phyloP scores from a whole-genome alignment of 2,797 vertebrate species.

The Zenarchopterus dispar region DNA sequence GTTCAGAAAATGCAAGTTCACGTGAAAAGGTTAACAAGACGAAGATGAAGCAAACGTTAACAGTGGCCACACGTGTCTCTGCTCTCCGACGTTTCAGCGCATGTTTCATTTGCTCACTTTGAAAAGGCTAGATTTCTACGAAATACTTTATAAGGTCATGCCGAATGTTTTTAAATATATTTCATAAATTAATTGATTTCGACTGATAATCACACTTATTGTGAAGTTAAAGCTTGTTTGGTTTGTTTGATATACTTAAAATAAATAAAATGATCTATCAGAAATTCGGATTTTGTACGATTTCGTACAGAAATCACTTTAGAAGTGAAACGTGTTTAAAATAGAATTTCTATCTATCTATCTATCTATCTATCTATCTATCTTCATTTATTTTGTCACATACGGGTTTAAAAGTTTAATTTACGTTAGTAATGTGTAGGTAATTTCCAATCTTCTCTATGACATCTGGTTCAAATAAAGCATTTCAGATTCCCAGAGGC shows the following conservation, averaged over 20 bases:
- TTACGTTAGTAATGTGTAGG: too few species aligned
- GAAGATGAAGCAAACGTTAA: too few species aligned
- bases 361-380: too few species aligned
- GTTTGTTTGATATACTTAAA: slow-evolving; percentile 86
- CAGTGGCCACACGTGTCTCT: too few species aligned
- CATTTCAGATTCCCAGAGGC: slow-evolving; percentile 45
- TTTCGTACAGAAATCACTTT: not conserved
- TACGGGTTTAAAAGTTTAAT: too few species aligned
- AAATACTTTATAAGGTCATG: slow-evolving; percentile 41
- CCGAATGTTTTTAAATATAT: slow-evolving; percentile 28
- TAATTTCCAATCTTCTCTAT: too few species aligned
- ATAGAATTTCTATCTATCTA: too few species aligned
- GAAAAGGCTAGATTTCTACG: not conserved
- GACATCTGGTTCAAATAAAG: too few species aligned
- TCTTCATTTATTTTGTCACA: too few species aligned
- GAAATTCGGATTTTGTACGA: not conserved
- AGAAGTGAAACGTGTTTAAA: too few species aligned
- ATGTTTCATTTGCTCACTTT: too few species aligned
- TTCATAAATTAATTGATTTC: not conserved
- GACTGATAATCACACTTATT: slow-evolving; percentile 66
- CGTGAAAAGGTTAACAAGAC: not conserved
- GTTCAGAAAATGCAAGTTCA: not conserved
- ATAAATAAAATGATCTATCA: slow-evolving; percentile 40
- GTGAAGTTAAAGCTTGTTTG: slow-evolving; percentile 73
- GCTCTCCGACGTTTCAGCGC: too few species aligned